Conservation (phyloP, 1,140 invertebrate genomes). For the Condylostylus longicornis region DNA sequence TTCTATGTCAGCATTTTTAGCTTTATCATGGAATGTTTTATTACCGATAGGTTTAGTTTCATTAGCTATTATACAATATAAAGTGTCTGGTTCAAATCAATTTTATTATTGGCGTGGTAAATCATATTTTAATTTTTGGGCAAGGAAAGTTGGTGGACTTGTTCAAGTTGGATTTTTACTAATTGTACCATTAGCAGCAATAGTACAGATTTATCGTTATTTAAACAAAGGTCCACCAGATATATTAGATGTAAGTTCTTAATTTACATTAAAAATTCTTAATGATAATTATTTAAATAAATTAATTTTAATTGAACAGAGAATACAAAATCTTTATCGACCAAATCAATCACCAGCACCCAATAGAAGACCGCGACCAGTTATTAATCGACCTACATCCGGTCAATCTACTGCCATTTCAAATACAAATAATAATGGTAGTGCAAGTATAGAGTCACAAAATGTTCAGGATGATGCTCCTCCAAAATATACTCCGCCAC, state of each 20-base stretch:
- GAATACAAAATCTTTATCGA: constrained; percentile 36
- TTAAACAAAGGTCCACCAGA: constrained; percentile 66
- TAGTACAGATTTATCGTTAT: constrained; percentile 71
- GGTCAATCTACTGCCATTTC: background rate
- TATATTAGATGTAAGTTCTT: constrained; percentile 61
- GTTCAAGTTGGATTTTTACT: constrained; percentile 64
- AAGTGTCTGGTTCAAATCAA: constrained; percentile 25
- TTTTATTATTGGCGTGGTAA: constrained; percentile 29
- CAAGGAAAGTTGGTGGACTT: constrained; percentile 56
- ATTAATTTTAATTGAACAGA: constrained; percentile 35
- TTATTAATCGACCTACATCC: background rate
- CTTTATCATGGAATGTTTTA: constrained; percentile 79
- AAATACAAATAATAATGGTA: constrained; percentile 1
- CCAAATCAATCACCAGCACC: constrained; percentile 14
- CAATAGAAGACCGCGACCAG: constrained; percentile 3
- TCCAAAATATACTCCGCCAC: constrained; percentile 83
- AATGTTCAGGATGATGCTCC: constrained; percentile 58
- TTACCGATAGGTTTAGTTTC: constrained; percentile 62
- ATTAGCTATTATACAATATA: constrained; percentile 27
- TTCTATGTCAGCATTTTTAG: constrained; percentile 51
- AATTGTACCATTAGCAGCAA: constrained; percentile 56
- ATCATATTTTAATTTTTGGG: constrained; percentile 60
- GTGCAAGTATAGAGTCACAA: constrained; percentile 12
- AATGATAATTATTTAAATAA: background rate
- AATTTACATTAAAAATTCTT: background rate